Percentiles rank a stretch among this genome's conserved stretches.
Evolutionary conservation across 2,888 invertebrate species (phyloP).

Genomic region (Odiellus spinosus): DNA sequence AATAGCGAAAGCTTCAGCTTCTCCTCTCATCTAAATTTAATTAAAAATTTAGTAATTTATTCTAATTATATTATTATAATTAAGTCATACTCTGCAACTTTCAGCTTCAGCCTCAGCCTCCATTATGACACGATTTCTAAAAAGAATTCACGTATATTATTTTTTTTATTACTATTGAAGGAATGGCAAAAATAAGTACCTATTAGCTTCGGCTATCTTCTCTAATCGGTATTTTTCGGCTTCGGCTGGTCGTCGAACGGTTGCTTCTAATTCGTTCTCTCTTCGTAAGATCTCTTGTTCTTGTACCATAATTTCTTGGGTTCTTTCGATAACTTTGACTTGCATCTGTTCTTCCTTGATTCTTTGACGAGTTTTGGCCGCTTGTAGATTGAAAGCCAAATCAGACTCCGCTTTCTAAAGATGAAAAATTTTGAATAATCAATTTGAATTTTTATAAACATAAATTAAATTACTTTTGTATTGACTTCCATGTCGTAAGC

Average conservation of each 20-base stretch:
- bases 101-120: conserved; percentile 94
- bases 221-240: conserved; percentile 82
- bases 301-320: conserved; percentile 84
- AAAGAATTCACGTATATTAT: neutral
- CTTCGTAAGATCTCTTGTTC: conserved; percentile 87
- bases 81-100: conserved; percentile 46
- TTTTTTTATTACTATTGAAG: conserved; percentile 1
- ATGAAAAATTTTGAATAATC: neutral
- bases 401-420: conserved; percentile 69
- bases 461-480: conserved; percentile 50
- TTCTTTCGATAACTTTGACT: conserved; percentile 58
- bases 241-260: conserved; percentile 81
- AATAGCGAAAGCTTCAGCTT: conserved; percentile 65
- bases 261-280: conserved; percentile 83
- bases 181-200: conserved; percentile 25
- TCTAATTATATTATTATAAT: no score
- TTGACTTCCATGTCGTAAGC: conserved; percentile 94
- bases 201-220: conserved; percentile 85
- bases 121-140: conserved; percentile 54
- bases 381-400: conserved; percentile 81
- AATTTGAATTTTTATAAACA: conserved; percentile 23
- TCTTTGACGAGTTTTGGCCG: conserved; percentile 85
- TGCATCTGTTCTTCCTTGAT: conserved; percentile 97
- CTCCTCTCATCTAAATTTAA: conserved; percentile 45
- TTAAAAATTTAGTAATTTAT: no score